A percentile compares a stretch with the other conserved stretches of the same genome.
phyloP scores from a whole-genome alignment of 2,888 invertebrate genomes.

The Lepidocyrtoides sp. region DNA sequence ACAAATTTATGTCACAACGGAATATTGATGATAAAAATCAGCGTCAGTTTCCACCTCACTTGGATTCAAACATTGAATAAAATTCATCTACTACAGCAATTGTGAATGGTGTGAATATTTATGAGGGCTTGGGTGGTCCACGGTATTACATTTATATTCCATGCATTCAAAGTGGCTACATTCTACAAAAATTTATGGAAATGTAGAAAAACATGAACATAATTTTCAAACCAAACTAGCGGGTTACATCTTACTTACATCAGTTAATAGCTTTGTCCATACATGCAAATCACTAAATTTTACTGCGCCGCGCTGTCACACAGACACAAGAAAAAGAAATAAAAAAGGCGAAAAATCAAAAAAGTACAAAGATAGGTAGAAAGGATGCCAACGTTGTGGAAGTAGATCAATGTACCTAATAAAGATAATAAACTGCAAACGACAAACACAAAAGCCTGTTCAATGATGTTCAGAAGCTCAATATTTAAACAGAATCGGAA shows the following conservation, averaged over 20 bases:
- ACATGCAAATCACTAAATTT: too few species aligned
- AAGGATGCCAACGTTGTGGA: too few species aligned
- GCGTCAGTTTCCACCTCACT: not conserved
- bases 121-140: slow-evolving; percentile 1
- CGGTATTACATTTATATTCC: not conserved
- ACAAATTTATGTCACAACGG: slow-evolving; percentile 8
- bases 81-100: not conserved
- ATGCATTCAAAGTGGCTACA: not conserved
- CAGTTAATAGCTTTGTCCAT: too few species aligned
- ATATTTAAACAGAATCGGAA: slow-evolving; percentile 35
- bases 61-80: not conserved
- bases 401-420: too few species aligned
- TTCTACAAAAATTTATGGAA: not conserved
- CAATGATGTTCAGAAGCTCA: slow-evolving; percentile 9
- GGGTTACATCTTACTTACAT: too few species aligned
- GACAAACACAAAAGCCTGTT: not conserved
- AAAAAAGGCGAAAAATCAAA: too few species aligned
- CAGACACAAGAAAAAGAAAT: too few species aligned
- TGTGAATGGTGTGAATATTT: not conserved
- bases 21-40: not conserved
- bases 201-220: not conserved
- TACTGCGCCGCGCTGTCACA: too few species aligned
- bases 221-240: too few species aligned
- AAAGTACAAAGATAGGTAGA: too few species aligned
- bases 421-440: not conserved